Evolutionary conservation across 2,113 vertebrate species (phyloP).

Genomic region (Petaurus breviceps): DNA sequence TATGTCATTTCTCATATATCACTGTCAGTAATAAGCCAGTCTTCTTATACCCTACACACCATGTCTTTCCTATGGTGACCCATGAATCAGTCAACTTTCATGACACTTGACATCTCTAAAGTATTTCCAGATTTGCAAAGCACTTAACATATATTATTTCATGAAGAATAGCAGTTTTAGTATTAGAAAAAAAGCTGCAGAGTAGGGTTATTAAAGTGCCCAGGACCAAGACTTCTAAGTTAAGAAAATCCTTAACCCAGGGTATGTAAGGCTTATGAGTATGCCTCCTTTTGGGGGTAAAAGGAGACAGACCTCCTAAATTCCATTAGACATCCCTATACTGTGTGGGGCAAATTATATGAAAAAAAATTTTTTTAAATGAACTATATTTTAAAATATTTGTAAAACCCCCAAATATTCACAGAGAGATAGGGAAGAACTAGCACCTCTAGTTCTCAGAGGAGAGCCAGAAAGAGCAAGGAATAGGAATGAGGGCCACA

Average conservation of each 20-base stretch:
- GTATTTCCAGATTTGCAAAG: neutral
- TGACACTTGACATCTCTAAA: neutral
- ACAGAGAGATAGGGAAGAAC: neutral
- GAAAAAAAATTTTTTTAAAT: too few species aligned
- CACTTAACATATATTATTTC: too few species aligned
- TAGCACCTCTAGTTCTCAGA: neutral
- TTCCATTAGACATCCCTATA: neutral
- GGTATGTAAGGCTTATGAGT: neutral
- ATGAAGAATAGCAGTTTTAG: neutral
- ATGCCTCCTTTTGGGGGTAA: neutral
- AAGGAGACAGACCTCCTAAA: neutral
- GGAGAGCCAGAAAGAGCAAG: neutral
- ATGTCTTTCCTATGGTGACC: neutral
- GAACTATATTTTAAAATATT: neutral
- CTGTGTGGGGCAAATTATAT: neutral
- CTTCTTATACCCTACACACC: neutral
- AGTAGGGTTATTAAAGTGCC: neutral
- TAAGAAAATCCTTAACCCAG: too few species aligned
- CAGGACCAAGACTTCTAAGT: neutral
- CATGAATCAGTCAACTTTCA: neutral
- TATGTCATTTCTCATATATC: neutral
- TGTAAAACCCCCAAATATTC: accelerated
- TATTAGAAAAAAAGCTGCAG: neutral
- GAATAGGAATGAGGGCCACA: neutral
- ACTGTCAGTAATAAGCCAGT: neutral